Base-by-base conservation (phyloP, 2,797 vertebrate species). In the Echiichthys vipera region DNA sequence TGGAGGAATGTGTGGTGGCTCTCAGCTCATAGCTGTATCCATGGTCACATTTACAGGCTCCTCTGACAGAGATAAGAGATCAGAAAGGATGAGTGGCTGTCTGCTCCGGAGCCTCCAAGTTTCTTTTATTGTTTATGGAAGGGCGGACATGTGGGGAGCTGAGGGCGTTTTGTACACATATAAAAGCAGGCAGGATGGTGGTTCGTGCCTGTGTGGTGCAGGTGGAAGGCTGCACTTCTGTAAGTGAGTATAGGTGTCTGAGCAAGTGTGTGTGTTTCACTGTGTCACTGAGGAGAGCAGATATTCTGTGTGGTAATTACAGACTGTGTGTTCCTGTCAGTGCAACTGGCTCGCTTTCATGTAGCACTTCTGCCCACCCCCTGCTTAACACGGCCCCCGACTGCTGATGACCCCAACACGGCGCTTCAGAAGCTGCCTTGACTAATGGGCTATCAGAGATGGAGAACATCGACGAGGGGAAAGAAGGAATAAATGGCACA, bases 221-320 rank as follows among this genome's bases (percentile, higher is more conserved):
- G 54, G 54, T 36, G 50, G 39, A 15, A 20, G 15, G 22, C 61
- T 63, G 64, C 49, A 14, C 25, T 25, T 51, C 7, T 30, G 12
- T 61, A 42, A 45, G 46, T 22, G 47, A 40, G 50, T 42, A 20
- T 22, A 63, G 45, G 68, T 56, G 57, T 71, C 11, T 54, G 56
- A 43, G 20, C 46, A 42, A 6, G 4, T 17, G 37, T 42, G 67
- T 54, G 51, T 62, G 39, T 43, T 24, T 69, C 18, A 22, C 32
- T 25, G 66, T 74, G 72, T 71, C 72, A 65, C 40, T 0, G 29
- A 80, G 62, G 59, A 80, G 30, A 46, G 47, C 40, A 62, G 56
- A 74, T 84, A 83, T 71, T 74, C 70, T 39, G 62, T 42, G 74
- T 20, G 73, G 65, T 90, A 92, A 91, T 91, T 92, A 89, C 84